Evolutionary conservation across 2,888 invertebrate genomes (phyloP), one percentile per base, ranked within the genome.

Genomic region (Argyra leucocephala): DNA sequence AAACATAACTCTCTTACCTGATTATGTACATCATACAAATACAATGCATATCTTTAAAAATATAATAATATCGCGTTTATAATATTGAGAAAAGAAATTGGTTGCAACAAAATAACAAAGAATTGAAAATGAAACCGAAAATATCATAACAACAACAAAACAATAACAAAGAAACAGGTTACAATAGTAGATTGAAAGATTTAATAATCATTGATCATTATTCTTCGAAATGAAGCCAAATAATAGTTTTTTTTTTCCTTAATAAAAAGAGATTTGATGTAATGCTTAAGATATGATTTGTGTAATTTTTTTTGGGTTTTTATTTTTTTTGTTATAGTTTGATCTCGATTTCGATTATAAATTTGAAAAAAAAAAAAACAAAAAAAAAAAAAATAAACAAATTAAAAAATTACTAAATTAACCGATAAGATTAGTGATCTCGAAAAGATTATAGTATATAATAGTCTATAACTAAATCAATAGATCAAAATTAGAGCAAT

Each of bases 71-170:
- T 31, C 31, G 31, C 6, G 6, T 31, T 7, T 31, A 31, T 31
- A 31, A 10, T 31, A 10, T 31, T 15, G 15, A 48, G 15, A 12
- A 48, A 48, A 18, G 37, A 37, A 48, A 48, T 48, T 48, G 48
- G 48, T 48, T 48, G 48, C 48, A 48, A 18, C 48, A 48, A 48
- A 5, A 48, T 18, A 48, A 48, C 48, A 48, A 48, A 48, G 48
- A 48, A 48, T 48, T 48, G 48, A 48, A 48, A 48, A 48, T 48
- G 48, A 48, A 48, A 48, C 48, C 48, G 18, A 48, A 48, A 48
- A 48, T 48, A 48, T 18, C 48, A 48, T 18, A 48, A 48, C 48
- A 37, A 37, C 37, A 12, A 37, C 10, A 15, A n/a, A 48, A 48
- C 5, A 48, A 48, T 18, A 48, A 48, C 5, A 48, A 48, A 9